Percentiles rank a stretch among this genome's conserved stretches.
phyloP scores from a whole-genome alignment of 35 echinoderm and acorn worm genomes.

The Ophiothrix spiculata region DNA sequence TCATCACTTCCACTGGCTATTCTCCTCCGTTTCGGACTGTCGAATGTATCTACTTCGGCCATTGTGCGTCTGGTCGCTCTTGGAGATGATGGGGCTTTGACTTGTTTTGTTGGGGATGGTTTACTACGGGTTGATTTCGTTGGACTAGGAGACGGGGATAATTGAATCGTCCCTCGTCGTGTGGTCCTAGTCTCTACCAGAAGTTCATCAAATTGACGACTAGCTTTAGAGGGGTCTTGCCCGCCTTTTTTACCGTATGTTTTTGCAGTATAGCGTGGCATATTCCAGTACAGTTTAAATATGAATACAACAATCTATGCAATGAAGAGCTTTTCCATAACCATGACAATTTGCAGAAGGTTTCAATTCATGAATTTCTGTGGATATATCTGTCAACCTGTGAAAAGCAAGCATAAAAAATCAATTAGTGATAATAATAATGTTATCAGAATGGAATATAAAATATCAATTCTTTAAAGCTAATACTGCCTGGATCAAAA shows the following conservation, averaged over 20 bases:
- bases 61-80: slow-evolving; percentile 32
- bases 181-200: slow-evolving; percentile 23
- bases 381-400: too few species aligned
- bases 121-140: slow-evolving; percentile 28
- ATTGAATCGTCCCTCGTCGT: slow-evolving; percentile 23
- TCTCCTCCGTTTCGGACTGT: slow-evolving; percentile 44
- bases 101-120: slow-evolving; percentile 30
- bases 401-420: too few species aligned
- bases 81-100: slow-evolving; percentile 18
- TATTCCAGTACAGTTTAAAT: not conserved
- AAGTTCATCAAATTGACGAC: slow-evolving; percentile 60
- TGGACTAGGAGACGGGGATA: slow-evolving; percentile 21
- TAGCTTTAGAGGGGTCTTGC: not conserved
- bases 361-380: too few species aligned
- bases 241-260: slow-evolving; percentile 46
- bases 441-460: too few species aligned
- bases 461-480: too few species aligned
- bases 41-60: slow-evolving; percentile 11
- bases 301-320: too few species aligned
- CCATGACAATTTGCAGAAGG: too few species aligned
- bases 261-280: slow-evolving; percentile 58
- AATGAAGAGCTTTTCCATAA: too few species aligned
- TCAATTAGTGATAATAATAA: too few species aligned
- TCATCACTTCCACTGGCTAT: slow-evolving; percentile 44
- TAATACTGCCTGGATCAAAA: too few species aligned